A percentile compares a stretch with the other conserved stretches of the same genome.
These are phyloP conservation scores for Oscarella lobularis DNA, from an alignment of 37 sponge, comb jelly and placozoan genomes.

Conservation along the genomic window DNA sequence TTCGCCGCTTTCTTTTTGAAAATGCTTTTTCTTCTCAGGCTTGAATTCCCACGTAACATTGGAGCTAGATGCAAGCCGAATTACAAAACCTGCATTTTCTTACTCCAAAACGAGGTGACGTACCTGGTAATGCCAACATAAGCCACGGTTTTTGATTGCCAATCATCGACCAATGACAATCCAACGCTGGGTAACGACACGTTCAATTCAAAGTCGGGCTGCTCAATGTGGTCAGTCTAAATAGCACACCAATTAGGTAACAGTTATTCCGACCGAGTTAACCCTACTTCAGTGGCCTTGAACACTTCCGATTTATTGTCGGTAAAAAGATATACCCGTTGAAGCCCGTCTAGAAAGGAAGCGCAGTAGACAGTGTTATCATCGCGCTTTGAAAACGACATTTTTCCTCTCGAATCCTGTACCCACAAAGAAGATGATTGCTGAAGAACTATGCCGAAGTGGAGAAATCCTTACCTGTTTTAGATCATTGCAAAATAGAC, in stretches of 20 bases:
- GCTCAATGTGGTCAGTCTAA: not conserved
- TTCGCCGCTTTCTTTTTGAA: not conserved
- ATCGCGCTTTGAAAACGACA: too few species aligned
- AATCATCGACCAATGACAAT: not conserved
- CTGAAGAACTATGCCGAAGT: too few species aligned
- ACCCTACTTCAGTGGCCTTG: constrained; percentile 8
- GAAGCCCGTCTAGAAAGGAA: constrained; percentile 63
- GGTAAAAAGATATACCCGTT: constrained; percentile 65
- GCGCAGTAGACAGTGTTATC: constrained; percentile 35
- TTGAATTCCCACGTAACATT: not conserved
- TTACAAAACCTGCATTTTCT: not conserved
- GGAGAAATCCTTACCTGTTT: too few species aligned
- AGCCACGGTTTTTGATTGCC: too few species aligned
- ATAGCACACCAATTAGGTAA: not conserved
- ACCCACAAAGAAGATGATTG: too few species aligned
- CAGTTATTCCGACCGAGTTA: too few species aligned
- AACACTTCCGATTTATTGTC: constrained; percentile 16
- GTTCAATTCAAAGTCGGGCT: not conserved
- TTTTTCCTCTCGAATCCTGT: too few species aligned
- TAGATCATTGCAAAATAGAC: too few species aligned
- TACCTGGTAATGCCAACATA: constrained; percentile 5
- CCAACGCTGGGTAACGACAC: not conserved
- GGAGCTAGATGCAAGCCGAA: not conserved
- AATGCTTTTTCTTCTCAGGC: not conserved
- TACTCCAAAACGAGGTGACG: not conserved